Evolutionary conservation across 1,140 invertebrate genomes (phyloP), one percentile per base, ranked within the genome.

Genomic region (Bombus impatiens): DNA sequence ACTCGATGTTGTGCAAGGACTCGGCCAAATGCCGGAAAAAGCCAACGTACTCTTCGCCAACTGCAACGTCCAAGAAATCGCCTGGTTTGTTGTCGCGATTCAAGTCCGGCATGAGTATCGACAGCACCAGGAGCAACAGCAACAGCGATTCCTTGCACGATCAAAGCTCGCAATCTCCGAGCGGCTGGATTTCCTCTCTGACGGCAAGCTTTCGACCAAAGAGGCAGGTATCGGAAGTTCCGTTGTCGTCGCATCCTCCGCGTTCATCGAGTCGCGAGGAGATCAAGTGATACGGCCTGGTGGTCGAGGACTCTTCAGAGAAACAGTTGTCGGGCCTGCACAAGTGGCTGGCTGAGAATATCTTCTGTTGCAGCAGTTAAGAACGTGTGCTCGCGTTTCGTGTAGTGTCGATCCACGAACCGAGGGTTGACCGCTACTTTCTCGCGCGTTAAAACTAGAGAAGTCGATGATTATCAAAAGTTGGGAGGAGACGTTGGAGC

Each of bases 41-140:
- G 77, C 84, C 89, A 2, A 79, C 80, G 2, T 93, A 93, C 35
- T 91, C 93, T 0, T 94, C 94, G 1, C 94, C 94, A 4, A 91
- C 87, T 1, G 90, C 88, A 37, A 76, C 88, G 13, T 78, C 94
- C 2, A 94, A 94, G 42, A 95, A 95, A 72, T 89, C 89, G 13
- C 86, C 94, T 0, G 93, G 94, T 15, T 35, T 95, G 12, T 93
- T 95, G 75, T 95, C 94, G 32, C 90, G 95, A 22, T 94, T 95
- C 81, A 94, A 93, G 65, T 95, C 94, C 0, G 95, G 95, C 0
- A 95, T 95, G 93, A 95, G 93, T 71, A 95, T 95, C 75, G 95
- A 95, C 78, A 93, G 94, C n/a, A 94, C 91, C 3, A 91, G 93
- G 37, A 94, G 92, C 65, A 90, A 91, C 28, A 95, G 94, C 76